A percentile compares a stretch with the other conserved stretches of the same genome.
These are phyloP conservation scores for Poecile atricapillus DNA, from an alignment of 2,113 vertebrate species.

Conservation along the genomic window DNA sequence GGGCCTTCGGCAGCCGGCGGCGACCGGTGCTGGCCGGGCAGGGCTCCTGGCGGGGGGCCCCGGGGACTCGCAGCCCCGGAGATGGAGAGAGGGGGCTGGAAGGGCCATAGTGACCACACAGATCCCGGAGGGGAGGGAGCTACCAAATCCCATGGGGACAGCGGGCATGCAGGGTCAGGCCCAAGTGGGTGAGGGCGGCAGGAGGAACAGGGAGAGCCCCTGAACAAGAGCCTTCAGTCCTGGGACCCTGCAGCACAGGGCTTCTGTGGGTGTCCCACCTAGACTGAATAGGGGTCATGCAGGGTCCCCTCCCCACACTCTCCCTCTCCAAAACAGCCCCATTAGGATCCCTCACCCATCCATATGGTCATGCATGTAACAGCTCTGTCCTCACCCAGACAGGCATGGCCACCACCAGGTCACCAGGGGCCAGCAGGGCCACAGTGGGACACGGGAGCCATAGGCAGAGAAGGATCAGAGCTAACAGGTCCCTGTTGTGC, in stretches of 20 bases:
- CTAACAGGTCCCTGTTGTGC: rapidly evolving
- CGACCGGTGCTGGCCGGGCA: not conserved
- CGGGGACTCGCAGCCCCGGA: not conserved
- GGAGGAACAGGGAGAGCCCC: not conserved
- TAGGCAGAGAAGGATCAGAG: rapidly evolving
- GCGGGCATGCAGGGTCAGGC: rapidly evolving
- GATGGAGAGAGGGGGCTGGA: not conserved
- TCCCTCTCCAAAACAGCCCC: not conserved
- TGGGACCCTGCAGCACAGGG: not conserved
- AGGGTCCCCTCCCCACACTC: not conserved
- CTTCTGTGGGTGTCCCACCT: not conserved
- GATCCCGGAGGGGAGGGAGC: rapidly evolving
- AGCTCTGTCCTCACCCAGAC: not conserved
- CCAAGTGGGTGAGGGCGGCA: not conserved
- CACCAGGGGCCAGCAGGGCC: not conserved
- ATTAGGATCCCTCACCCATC: not conserved
- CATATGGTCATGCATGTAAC: rapidly evolving
- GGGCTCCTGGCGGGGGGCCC: not conserved
- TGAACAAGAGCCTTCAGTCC: not conserved
- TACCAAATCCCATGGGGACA: not conserved
- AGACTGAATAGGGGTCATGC: rapidly evolving
- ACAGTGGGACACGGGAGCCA: rapidly evolving
- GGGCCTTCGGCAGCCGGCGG: constrained; percentile 19
- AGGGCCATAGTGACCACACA: too few species aligned
- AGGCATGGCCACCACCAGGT: not conserved